Evolutionary conservation across 2,113 vertebrate species (phyloP).

Genomic region (Bubo bubo): DNA sequence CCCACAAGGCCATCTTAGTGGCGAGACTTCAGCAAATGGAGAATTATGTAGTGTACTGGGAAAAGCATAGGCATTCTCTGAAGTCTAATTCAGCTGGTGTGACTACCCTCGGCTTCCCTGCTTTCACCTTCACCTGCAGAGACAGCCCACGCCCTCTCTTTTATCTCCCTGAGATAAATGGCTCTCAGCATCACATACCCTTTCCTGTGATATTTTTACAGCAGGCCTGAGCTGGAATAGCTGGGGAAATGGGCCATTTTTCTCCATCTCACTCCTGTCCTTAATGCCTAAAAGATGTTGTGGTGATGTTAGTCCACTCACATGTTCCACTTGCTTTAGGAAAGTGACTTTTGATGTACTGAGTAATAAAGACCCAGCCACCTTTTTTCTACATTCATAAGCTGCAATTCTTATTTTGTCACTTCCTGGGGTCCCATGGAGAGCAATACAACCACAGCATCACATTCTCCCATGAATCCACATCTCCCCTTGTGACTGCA

Average conservation of each 20-base stretch:
- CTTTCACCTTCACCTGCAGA: not conserved
- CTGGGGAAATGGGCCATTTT: not conserved
- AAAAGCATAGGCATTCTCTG: not conserved
- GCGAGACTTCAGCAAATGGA: not conserved
- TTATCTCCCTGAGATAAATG: not conserved
- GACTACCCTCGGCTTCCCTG: not conserved
- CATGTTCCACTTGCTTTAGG: not conserved
- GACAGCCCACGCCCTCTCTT: not conserved
- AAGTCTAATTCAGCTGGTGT: not conserved
- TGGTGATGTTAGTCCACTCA: not conserved
- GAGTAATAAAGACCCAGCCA: not conserved
- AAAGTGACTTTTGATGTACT: not conserved
- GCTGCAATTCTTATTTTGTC: not conserved
- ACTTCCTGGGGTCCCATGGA: not conserved
- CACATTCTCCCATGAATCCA: not conserved
- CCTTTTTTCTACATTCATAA: not conserved
- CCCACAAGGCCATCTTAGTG: not conserved
- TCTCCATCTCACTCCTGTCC: not conserved
- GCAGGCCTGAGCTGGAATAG: not conserved
- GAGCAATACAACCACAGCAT: not conserved
- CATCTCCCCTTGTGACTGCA: not conserved
- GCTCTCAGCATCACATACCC: fast-evolving
- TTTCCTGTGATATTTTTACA: not conserved
- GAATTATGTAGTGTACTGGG: not conserved
- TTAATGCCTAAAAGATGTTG: not conserved